Percentiles rank a stretch among this genome's conserved stretches.
Evolutionary conservation across 2,888 invertebrate genomes (phyloP).

Genomic region (Meta bourneti): DNA sequence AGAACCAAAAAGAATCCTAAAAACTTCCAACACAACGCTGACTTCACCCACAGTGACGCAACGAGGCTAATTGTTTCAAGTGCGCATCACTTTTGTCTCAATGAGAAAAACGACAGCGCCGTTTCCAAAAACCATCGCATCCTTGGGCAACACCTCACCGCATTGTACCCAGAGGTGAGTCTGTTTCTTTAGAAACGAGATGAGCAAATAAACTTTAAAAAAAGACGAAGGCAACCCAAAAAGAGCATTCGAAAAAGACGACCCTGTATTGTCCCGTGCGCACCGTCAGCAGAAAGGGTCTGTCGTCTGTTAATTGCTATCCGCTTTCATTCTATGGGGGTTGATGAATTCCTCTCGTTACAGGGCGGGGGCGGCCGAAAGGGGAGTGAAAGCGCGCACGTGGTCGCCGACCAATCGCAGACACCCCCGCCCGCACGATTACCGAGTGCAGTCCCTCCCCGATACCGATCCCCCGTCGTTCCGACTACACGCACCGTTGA

Average conservation of each 20-base stretch:
- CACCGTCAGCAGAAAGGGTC: too few relatives aligned
- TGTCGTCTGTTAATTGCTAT: constrained; percentile 47
- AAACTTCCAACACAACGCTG: too few relatives aligned
- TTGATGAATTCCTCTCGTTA: too few relatives aligned
- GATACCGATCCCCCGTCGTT: too few relatives aligned
- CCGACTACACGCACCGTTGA: constrained; percentile 53
- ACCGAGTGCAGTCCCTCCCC: background rate
- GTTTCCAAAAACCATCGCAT: background rate
- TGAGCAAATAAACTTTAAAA: background rate
- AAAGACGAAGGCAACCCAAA: background rate
- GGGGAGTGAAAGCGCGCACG: constrained; percentile 40
- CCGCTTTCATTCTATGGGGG: constrained; percentile 28
- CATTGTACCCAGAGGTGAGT: background rate
- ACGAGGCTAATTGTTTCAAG: too few relatives aligned
- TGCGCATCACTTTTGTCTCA: background rate
- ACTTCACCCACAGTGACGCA: too few relatives aligned
- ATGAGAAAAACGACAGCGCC: background rate
- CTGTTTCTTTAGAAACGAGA: background rate
- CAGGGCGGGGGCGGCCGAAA: background rate
- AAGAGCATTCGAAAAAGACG: background rate
- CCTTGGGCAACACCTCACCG: background rate
- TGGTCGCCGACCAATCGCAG: constrained; percentile 53
- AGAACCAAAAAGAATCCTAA: too few relatives aligned
- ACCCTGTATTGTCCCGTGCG: background rate
- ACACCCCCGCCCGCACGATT: constrained; percentile 50